These are phyloP conservation scores for Limnephilus lunatus DNA, from an alignment of 2,888 invertebrate genomes.

Conservation along the genomic window DNA sequence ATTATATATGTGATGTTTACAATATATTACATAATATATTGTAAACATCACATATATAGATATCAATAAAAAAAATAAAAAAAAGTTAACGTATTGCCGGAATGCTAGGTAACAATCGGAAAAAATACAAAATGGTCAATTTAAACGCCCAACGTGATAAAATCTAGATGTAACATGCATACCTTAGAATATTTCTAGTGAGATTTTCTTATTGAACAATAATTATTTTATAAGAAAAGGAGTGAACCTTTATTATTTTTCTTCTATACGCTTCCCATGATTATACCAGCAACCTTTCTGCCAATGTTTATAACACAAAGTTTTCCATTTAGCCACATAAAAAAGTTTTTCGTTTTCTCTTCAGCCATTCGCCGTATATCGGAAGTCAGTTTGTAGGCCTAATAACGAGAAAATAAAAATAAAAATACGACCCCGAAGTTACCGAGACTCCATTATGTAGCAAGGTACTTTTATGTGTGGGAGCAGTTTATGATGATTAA, in stretches of 20 bases:
- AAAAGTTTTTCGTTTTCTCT: constrained; percentile 53
- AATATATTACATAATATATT: too few species aligned
- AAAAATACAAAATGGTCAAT: too few species aligned
- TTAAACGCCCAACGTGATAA: too few species aligned
- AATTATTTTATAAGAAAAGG: not conserved
- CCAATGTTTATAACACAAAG: constrained; percentile 48
- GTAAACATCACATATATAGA: too few species aligned
- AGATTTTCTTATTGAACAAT: not conserved
- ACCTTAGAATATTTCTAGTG: too few species aligned
- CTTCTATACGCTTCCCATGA: constrained; percentile 6
- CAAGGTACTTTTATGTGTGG: not conserved
- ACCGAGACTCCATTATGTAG: constrained; percentile 6
- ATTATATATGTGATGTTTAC: too few species aligned
- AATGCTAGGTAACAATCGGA: too few species aligned
- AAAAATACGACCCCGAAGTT: constrained; percentile 33
- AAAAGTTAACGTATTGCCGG: too few species aligned
- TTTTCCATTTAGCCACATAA: constrained; percentile 28
- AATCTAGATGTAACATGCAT: too few species aligned
- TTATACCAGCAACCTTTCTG: constrained; percentile 18
- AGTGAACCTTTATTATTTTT: not conserved
- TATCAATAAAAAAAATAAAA: too few species aligned
- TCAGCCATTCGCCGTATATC: constrained; percentile 27
- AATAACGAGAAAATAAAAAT: constrained; percentile 47
- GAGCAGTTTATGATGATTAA: constrained; percentile 23
- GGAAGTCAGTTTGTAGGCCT: constrained; percentile 49